phyloP scores from a whole-genome alignment of 2,113 vertebrate genomes.

The Hemicordylus capensis region DNA sequence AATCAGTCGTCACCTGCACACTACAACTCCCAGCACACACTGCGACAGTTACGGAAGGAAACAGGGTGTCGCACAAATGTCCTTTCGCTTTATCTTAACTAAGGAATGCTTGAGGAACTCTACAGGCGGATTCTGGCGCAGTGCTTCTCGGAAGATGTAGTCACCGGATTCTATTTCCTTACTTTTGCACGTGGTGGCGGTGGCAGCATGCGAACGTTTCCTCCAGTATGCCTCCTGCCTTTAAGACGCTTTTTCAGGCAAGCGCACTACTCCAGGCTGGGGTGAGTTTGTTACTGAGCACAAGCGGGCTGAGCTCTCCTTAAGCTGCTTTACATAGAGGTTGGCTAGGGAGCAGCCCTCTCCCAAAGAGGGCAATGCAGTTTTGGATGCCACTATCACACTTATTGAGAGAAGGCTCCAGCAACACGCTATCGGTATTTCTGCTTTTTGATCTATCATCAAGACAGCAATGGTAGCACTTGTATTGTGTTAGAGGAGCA shows the following conservation, averaged over 20 bases:
- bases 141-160: neutral
- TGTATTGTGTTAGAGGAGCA: no score
- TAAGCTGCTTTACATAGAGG: no score
- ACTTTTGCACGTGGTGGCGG: neutral
- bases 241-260: neutral
- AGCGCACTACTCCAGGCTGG: neutral
- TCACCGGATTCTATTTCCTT: neutral
- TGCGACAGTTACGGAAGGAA: accelerated
- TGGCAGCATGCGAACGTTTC: neutral
- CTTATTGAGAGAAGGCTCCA: no score
- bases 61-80: neutral
- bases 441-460: no score
- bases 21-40: constrained; percentile 12
- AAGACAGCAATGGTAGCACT: no score
- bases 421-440: no score
- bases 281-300: neutral
- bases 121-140: neutral
- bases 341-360: no score
- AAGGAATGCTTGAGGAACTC: neutral
- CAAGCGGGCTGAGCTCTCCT: no score
- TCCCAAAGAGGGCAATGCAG: no score
- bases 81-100: neutral
- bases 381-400: no score
- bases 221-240: neutral
- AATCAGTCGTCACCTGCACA: neutral